Percentiles rank a stretch among this genome's conserved stretches.
phyloP scores from a whole-genome alignment of 2,888 invertebrate species.

The Ornithoptera priamus region DNA sequence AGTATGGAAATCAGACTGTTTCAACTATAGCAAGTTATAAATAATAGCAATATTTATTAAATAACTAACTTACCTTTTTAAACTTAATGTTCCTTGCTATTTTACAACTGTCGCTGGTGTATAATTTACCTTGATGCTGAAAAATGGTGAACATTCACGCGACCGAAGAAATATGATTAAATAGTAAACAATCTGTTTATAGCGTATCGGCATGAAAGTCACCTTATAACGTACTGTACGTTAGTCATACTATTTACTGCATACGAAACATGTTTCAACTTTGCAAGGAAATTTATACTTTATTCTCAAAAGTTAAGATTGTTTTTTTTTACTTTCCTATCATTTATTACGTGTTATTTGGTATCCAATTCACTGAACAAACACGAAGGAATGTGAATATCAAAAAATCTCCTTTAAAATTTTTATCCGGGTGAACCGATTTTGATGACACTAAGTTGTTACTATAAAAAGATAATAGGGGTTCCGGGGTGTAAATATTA shows the following conservation, averaged over 20 bases:
- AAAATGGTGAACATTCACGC: slow-evolving; percentile 1
- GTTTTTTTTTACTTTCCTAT: background rate
- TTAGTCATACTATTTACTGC: background rate
- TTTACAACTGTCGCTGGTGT: background rate
- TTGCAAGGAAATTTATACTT: background rate
- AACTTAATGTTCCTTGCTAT: background rate
- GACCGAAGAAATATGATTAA: slow-evolving; percentile 4
- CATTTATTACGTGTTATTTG: no score
- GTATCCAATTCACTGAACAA: no score
- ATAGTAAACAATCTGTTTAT: slow-evolving; percentile 13
- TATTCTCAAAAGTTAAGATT: background rate
- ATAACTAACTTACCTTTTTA: no score
- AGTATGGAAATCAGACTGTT: background rate
- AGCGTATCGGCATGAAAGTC: slow-evolving; percentile 9
- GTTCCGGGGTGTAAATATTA: no score
- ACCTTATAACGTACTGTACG: background rate
- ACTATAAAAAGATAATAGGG: no score
- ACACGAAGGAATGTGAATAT: no score
- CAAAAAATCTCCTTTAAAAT: no score
- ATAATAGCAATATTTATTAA: slow-evolving; percentile 32
- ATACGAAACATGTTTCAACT: background rate
- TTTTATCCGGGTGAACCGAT: no score
- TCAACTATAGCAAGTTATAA: background rate
- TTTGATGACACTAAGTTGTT: no score
- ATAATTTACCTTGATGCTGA: slow-evolving; percentile 1